Evolutionary conservation across 1,140 invertebrate genomes (phyloP).

Genomic region (Laodelphax striatellus): DNA sequence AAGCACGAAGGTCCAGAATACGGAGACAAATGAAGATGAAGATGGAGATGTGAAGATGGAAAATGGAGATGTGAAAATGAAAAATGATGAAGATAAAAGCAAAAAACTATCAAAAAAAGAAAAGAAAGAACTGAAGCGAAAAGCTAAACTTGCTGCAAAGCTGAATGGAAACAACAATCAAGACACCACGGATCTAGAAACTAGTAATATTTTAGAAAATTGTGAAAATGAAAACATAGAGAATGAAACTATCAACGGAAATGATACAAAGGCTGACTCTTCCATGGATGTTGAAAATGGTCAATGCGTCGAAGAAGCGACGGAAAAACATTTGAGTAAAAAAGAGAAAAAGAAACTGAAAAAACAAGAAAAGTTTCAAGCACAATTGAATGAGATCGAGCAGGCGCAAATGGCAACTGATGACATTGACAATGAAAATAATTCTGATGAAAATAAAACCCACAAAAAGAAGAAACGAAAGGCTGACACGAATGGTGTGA

Average conservation of each 20-base stretch:
- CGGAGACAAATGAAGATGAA: background rate
- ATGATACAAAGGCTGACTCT: background rate
- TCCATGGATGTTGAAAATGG: too few relatives aligned
- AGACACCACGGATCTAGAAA: background rate
- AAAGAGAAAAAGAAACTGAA: constrained; percentile 6
- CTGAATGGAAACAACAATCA: background rate
- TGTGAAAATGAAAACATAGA: background rate
- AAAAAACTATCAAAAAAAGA: constrained; percentile 3
- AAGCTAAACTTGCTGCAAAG: background rate
- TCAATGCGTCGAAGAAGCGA: background rate
- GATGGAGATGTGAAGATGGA: background rate
- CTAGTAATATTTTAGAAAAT: background rate
- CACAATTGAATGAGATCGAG: background rate
- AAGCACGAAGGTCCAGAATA: background rate
- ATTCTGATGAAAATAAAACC: too few relatives aligned
- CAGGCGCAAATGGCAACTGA: too few relatives aligned
- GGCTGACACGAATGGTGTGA: too few relatives aligned
- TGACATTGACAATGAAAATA: too few relatives aligned
- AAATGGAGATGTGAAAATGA: background rate
- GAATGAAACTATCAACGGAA: background rate
- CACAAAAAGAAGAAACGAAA: too few relatives aligned
- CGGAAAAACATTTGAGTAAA: background rate
- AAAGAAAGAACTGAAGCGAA: background rate
- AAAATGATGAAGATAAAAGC: background rate
- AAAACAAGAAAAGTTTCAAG: background rate